Evolutionary conservation across 2,888 invertebrate species (phyloP).

Genomic region (Drosophila lacicola): DNA sequence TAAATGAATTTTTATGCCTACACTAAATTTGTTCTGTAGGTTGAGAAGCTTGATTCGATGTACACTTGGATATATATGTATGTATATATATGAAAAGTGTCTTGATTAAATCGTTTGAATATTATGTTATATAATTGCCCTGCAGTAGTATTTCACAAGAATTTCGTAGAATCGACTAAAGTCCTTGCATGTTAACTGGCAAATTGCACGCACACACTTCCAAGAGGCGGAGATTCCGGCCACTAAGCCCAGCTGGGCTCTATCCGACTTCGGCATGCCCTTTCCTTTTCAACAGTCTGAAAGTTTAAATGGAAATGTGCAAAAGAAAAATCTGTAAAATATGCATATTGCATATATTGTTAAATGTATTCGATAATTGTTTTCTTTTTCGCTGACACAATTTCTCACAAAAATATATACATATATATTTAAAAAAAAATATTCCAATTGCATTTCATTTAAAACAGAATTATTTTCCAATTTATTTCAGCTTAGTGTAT

Average conservation of each 20-base stretch:
- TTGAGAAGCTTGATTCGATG: constrained; percentile 38
- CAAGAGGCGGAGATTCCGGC: background rate
- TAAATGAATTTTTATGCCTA: constrained; percentile 27
- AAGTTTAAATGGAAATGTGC: too few relatives aligned
- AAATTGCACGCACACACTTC: constrained; percentile 71
- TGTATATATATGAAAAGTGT: constrained; percentile 4
- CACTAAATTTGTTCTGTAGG: constrained; percentile 18
- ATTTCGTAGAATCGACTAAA: constrained; percentile 69
- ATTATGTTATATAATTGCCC: constrained; percentile 41
- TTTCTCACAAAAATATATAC: background rate
- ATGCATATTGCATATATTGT: too few relatives aligned
- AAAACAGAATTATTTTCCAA: background rate
- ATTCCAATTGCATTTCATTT: background rate
- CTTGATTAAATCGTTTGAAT: constrained; percentile 40
- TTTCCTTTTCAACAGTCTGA: background rate
- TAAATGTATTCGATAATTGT: too few relatives aligned
- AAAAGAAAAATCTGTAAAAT: too few relatives aligned
- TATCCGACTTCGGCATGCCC: constrained; percentile 6
- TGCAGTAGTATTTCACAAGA: constrained; percentile 57
- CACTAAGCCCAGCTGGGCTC: background rate
- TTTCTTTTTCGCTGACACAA: too few relatives aligned
- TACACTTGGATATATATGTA: constrained; percentile 13
- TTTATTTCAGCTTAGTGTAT: constrained; percentile 11
- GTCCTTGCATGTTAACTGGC: constrained; percentile 60
- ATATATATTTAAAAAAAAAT: background rate